Conservation (phyloP, 2,113 vertebrate species). For the Heptranchias perlo region DNA sequence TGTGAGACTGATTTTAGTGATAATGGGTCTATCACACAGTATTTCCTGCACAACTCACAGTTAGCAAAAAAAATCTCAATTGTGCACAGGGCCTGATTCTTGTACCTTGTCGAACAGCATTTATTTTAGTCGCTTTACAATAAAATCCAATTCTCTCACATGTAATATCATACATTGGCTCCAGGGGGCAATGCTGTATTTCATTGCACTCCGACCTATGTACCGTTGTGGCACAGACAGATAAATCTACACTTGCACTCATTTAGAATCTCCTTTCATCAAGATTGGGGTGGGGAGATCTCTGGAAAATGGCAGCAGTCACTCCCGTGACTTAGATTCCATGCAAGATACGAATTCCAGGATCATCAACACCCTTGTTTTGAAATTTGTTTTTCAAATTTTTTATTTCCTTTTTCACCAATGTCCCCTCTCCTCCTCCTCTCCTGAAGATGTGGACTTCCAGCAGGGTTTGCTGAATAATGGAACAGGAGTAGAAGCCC, state of each 20-base stretch:
- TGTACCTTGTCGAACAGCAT: neutral
- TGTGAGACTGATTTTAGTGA: neutral
- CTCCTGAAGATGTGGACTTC: neutral
- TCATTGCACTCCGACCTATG: neutral
- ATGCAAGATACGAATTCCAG: neutral
- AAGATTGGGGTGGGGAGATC: neutral
- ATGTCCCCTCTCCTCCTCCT: neutral
- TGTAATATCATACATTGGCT: neutral
- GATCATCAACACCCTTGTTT: neutral
- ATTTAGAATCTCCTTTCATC: neutral
- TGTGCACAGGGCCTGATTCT: neutral
- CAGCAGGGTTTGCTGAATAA: neutral
- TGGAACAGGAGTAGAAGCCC: neutral
- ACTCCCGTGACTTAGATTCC: neutral
- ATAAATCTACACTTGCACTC: neutral
- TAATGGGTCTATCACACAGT: neutral
- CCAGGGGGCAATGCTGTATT: slow-evolving; percentile 34
- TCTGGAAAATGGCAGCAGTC: neutral
- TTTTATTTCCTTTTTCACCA: neutral
- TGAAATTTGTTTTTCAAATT: neutral
- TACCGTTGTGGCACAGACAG: neutral
- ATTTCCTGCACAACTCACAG: neutral
- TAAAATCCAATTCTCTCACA: neutral
- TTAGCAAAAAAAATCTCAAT: neutral
- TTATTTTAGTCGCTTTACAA: neutral